These are phyloP conservation scores for Taurulus bubalis DNA, from an alignment of 2,113 vertebrate genomes.

Conservation along the genomic window DNA sequence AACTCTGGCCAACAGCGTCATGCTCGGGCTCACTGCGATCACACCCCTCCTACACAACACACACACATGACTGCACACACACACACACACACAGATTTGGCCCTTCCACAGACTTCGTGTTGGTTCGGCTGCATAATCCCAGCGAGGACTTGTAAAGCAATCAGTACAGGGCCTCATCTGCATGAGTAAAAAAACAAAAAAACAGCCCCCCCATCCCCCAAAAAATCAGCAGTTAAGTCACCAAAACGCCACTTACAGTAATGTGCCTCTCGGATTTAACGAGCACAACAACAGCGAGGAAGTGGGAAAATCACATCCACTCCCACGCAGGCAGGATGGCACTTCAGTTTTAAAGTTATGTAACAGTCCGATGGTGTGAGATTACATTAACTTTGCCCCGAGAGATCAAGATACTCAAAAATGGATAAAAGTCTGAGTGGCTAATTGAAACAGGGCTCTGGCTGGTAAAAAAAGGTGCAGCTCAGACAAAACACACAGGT, in stretches of 20 bases:
- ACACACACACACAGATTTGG: slow-evolving; percentile 12
- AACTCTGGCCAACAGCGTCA: slow-evolving; percentile 73
- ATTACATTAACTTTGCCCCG: slow-evolving; percentile 64
- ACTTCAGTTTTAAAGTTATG: slow-evolving; percentile 75
- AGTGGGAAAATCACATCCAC: slow-evolving; percentile 77
- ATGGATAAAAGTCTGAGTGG: slow-evolving; percentile 55
- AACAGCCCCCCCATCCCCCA: neutral
- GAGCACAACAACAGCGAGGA: slow-evolving; percentile 75
- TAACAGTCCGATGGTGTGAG: slow-evolving; percentile 72
- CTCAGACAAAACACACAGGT: neutral
- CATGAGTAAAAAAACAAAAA: slow-evolving; percentile 11
- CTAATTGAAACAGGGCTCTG: slow-evolving; percentile 19
- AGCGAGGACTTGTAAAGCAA: slow-evolving; percentile 13
- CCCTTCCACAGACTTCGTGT: slow-evolving; percentile 39
- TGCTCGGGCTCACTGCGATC: slow-evolving; percentile 68
- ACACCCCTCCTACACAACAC: slow-evolving; percentile 74
- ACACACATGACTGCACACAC: slow-evolving; percentile 31
- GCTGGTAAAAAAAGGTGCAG: slow-evolving; percentile 6
- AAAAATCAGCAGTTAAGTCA: slow-evolving; percentile 44
- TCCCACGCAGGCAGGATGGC: slow-evolving; percentile 77
- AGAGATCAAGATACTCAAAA: slow-evolving; percentile 39
- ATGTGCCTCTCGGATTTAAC: slow-evolving; percentile 58
- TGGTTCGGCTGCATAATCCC: slow-evolving; percentile 40
- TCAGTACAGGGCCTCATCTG: slow-evolving; percentile 30
- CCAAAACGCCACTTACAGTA: slow-evolving; percentile 57